Percentiles rank a stretch among this genome's conserved stretches.
Conservation (phyloP, 2,113 vertebrate species). For the Pogonocichla stellata region DNA sequence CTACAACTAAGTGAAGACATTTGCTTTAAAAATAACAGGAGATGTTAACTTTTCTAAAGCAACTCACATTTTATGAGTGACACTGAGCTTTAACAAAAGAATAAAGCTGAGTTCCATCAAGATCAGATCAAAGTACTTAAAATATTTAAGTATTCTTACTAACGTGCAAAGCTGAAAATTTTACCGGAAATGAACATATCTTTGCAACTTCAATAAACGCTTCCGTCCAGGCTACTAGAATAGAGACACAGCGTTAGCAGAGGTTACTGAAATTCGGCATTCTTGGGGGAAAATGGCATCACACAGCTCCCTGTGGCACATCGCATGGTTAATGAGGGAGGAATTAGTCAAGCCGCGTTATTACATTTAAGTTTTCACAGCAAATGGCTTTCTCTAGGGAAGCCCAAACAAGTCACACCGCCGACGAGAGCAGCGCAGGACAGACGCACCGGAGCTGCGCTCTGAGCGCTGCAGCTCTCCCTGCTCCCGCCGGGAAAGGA, state of each 20-base stretch:
- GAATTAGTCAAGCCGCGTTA: neutral
- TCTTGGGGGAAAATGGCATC: neutral
- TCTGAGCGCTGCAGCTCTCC: neutral
- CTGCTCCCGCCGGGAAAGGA: fast-evolving
- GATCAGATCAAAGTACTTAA: neutral
- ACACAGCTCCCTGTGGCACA: neutral
- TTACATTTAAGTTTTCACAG: neutral
- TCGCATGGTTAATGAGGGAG: neutral
- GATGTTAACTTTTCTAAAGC: neutral
- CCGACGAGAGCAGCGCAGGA: fast-evolving
- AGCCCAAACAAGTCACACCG: neutral
- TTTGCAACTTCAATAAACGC: neutral
- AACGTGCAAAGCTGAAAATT: neutral
- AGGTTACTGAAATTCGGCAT: neutral
- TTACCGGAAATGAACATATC: neutral
- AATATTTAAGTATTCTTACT: neutral
- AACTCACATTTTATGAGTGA: neutral
- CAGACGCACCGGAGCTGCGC: fast-evolving
- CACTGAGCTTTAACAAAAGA: neutral
- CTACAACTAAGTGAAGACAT: neutral
- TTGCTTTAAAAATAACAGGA: neutral
- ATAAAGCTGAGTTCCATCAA: neutral
- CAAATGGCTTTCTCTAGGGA: neutral
- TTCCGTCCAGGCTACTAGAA: neutral
- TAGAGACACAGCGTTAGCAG: fast-evolving